Conservation (phyloP, 2,888 invertebrate genomes). For the Cantharis nigra region DNA sequence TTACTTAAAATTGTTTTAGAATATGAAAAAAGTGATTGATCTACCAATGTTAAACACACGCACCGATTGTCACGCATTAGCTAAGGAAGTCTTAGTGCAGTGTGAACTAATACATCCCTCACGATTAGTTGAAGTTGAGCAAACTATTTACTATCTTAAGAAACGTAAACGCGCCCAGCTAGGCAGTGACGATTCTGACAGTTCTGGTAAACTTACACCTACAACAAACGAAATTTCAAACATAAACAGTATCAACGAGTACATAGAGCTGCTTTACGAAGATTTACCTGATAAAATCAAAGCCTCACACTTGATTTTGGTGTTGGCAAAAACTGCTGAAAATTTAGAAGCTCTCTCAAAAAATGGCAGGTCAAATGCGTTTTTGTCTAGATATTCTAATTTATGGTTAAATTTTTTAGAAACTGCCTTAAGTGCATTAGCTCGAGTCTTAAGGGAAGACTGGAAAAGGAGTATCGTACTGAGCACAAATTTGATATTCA, state of each 20-base stretch:
- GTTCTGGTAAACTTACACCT: slow-evolving; percentile 27
- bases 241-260: slow-evolving; percentile 87
- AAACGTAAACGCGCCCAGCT: slow-evolving; percentile 67
- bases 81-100: slow-evolving; percentile 83
- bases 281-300: slow-evolving; percentile 90
- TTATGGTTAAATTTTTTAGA: slow-evolving; percentile 62
- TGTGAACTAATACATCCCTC: slow-evolving; percentile 84
- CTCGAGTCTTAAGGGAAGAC: slow-evolving; percentile 94
- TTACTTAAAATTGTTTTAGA: slow-evolving; percentile 40
- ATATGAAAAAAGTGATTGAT: slow-evolving; percentile 71
- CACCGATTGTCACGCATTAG: slow-evolving; percentile 78
- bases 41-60: slow-evolving; percentile 78
- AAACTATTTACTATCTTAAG: slow-evolving; percentile 84
- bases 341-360: slow-evolving; percentile 91
- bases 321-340: slow-evolving; percentile 90
- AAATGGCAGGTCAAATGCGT: slow-evolving; percentile 70
- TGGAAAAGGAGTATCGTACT: slow-evolving; percentile 96
- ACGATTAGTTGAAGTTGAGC: slow-evolving; percentile 83
- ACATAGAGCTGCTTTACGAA: slow-evolving; percentile 95
- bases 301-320: slow-evolving; percentile 88
- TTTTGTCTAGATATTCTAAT: background rate
- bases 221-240: slow-evolving; percentile 63
- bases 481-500: slow-evolving; percentile 94
- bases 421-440: slow-evolving; percentile 91
- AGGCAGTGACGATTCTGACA: slow-evolving; percentile 33